phyloP scores from a whole-genome alignment of 2,113 vertebrate species.

The Podarcis raffonei region DNA sequence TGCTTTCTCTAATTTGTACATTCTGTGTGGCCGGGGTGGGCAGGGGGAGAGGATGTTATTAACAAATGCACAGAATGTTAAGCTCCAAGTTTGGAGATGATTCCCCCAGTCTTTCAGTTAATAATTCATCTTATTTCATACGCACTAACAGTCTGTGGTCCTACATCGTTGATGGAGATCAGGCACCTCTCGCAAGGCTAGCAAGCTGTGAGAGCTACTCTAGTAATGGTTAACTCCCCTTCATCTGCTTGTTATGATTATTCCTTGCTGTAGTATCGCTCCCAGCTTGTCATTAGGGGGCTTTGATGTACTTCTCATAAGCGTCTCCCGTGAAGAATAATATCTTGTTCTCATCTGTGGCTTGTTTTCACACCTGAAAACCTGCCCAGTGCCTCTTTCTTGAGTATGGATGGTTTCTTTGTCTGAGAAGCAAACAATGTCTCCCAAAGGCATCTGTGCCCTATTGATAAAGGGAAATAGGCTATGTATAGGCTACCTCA shows the following conservation, averaged over 20 bases:
- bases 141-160: not conserved
- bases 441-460: not conserved
- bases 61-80: conserved; percentile 13
- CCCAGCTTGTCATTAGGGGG: not conserved
- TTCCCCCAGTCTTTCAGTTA: not conserved
- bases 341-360: rapidly evolving
- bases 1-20: not conserved
- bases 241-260: not conserved
- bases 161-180: not conserved
- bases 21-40: not conserved
- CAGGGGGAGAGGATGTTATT: conserved; percentile 8
- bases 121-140: conserved; percentile 4
- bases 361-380: conserved; percentile 1
- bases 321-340: not conserved
- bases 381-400: rapidly evolving
- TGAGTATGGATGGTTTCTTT: not conserved
- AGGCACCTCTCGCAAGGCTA: not conserved
- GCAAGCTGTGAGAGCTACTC: not conserved
- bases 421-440: not conserved
- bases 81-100: not conserved
- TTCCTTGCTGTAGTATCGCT: not conserved
- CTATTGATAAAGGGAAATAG: not conserved
- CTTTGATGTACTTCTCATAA: not conserved
- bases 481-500: not conserved
- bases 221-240: not conserved